These are phyloP conservation scores for Apeira syringaria DNA, from an alignment of 2,888 invertebrate species.

Conservation along the genomic window DNA sequence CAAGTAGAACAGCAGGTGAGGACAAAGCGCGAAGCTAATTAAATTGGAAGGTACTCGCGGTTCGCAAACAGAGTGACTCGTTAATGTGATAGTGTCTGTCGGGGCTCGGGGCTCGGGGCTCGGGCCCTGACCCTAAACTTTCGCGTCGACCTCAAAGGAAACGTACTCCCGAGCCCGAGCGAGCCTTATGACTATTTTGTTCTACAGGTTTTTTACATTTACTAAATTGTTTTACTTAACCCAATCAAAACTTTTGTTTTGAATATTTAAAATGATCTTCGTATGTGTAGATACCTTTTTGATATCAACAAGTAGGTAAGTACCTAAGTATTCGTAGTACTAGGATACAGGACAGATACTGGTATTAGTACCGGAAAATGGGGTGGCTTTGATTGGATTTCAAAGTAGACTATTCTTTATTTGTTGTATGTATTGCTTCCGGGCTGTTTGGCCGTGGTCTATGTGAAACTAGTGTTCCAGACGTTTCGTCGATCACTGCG, in stretches of 20 bases:
- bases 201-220: conserved; percentile 42
- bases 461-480: too few relatives aligned
- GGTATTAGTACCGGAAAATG: too few relatives aligned
- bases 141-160: conserved; percentile 49
- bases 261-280: neutral
- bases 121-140: conserved; percentile 63
- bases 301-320: too few relatives aligned
- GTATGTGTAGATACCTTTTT: too few relatives aligned
- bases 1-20: conserved; percentile 21
- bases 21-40: conserved; percentile 51
- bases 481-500: too few relatives aligned
- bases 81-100: conserved; percentile 66
- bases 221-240: conserved; percentile 4
- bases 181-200: conserved; percentile 47
- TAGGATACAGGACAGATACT: too few relatives aligned
- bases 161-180: conserved; percentile 31
- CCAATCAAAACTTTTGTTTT: neutral
- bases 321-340: too few relatives aligned
- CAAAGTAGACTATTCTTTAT: too few relatives aligned
- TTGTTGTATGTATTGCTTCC: too few relatives aligned
- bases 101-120: conserved; percentile 46
- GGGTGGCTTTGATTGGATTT: too few relatives aligned
- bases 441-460: too few relatives aligned
- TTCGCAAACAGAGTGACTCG: conserved; percentile 58
- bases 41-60: conserved; percentile 59